Evolutionary conservation across 2,113 vertebrate species (phyloP), one percentile per base, ranked within the genome.

Genomic region (Phalacrocorax aristotelis): DNA sequence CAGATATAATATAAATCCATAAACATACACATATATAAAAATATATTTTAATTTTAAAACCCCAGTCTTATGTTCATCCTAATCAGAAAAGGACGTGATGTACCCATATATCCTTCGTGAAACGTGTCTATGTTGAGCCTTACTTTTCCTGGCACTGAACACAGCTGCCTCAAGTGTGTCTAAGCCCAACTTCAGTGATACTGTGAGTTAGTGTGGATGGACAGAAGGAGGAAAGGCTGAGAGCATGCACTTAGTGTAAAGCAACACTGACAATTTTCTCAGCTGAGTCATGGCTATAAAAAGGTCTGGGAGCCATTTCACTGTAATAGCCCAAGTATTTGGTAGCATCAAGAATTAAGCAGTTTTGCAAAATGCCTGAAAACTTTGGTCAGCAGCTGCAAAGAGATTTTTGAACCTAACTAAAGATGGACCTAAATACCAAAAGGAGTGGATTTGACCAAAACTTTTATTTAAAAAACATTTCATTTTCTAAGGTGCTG

Each of bases 61-160:
- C 1, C 0, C 7, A 30, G 7, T 5, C 1, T 69, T 58, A 17
- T 9, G 1, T 22, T 62, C 0, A 0, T 57, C 55, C 36, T 49
- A 49, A 19, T 49, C 20, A 36, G 15, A 38, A 34, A 36, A 61
- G 42, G 8, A 38, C 20, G 19, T 52, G 36, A 46, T 6, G 6
- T 26, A 46, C 34, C 22, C 14, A 15, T 10, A 36, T 17, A 10
- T 61, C 29, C 22, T 15, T 75, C 1, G 2, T 26, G 9, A 57
- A 68, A 38, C 3, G 3, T 22, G 4, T n/a, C 36, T 36, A 64
- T 38, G 3, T 2, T 17, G n/a, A 84, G 6, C 18, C 34, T 87
- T 58, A 26, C 7, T 40, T 46, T 66, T 72, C 21, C 27, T 61
- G 22, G 19, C 9, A 23, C 25, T 34, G 52, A 34, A 12, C 34